Evolutionary conservation across 1,140 invertebrate genomes (phyloP), one percentile per base, ranked within the genome.

Genomic region (Lordiphosa mommai): DNA sequence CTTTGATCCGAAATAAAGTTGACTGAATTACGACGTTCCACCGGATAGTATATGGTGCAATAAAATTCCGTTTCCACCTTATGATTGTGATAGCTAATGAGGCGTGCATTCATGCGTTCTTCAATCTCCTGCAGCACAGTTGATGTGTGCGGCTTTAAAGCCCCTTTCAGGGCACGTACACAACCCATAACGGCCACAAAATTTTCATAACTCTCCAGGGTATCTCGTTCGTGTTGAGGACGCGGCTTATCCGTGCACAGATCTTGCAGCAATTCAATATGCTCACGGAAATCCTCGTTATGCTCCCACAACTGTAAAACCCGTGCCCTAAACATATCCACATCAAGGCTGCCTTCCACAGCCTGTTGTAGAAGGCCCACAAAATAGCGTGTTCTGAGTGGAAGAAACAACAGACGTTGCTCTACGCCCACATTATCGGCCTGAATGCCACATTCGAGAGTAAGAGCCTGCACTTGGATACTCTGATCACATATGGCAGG

Each of bases 1-100:
- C 29, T 12, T 5, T 47, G 10, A 4, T 47, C 30, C 29, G 29
- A 33, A 33, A 12, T 55, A 3, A 72, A 53, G 5, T 53, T 44
- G 0, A 61, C 13, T 0, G 61, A 36, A 34, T 61, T 67, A 7
- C 44, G 64, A 4, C 86, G 55, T 44, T 72, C 53, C 5, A 87
- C 80, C 0, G 86, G 86, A 65, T 84, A 70, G 34, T 69, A 88
- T 6, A 88, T 60, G 9, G 80, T 87, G 51, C 80, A 88, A 40
- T 70, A 79, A 46, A 80, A 71, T 34, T 88, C 71, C 4, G 77
- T 80, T 20, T 86, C 86, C 36, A 80, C 53, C 44, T 73, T 72
- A 0, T 64, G 61, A 23, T 56, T 67, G 47, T 88, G 79, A 13
- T 46, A 88, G 4, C 20, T 34, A 5, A 88, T 61, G 12, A 88